These are phyloP conservation scores for Catocala nupta DNA, from an alignment of 2,888 invertebrate genomes.

Conservation along the genomic window DNA sequence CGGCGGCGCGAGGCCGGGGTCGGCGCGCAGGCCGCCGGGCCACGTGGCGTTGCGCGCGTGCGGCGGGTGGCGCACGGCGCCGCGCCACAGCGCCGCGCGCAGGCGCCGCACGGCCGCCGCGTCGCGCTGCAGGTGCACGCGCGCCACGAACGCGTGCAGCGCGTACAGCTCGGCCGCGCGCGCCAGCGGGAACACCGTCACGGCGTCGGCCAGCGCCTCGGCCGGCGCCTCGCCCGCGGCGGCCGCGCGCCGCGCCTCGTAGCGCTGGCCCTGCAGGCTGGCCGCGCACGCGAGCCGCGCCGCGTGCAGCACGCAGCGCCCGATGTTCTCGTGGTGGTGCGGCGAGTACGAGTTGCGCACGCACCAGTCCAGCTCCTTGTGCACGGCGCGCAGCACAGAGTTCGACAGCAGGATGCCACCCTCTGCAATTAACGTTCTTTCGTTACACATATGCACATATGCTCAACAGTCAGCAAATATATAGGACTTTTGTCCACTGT, in stretches of 20 bases:
- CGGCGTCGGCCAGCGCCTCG: slow-evolving; percentile 78
- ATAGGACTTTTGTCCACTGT: no score
- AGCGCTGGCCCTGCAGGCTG: slow-evolving; percentile 72
- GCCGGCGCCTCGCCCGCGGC: slow-evolving; percentile 3
- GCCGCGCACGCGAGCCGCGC: slow-evolving; percentile 88
- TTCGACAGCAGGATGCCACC: slow-evolving; percentile 96
- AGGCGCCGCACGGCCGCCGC: slow-evolving; percentile 42
- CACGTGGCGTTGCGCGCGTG: slow-evolving; percentile 90
- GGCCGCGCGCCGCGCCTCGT: slow-evolving; percentile 11
- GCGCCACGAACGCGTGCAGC: slow-evolving; percentile 91
- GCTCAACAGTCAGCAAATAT: no score
- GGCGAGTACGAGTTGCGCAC: slow-evolving; percentile 94
- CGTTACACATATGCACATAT: not conserved
- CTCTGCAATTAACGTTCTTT: slow-evolving; percentile 79
- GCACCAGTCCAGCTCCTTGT: slow-evolving; percentile 95
- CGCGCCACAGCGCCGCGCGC: slow-evolving; percentile 56
- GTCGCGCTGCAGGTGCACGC: slow-evolving; percentile 71
- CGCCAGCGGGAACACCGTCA: slow-evolving; percentile 89
- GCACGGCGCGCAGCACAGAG: slow-evolving; percentile 93
- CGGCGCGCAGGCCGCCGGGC: slow-evolving; percentile 89
- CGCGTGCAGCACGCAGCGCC: slow-evolving; percentile 93
- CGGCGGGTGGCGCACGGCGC: slow-evolving; percentile 62
- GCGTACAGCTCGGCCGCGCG: slow-evolving; percentile 89
- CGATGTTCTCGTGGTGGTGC: slow-evolving; percentile 94
- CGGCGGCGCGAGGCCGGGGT: slow-evolving; percentile 82